These are phyloP conservation scores for Argynnis bischoffii DNA, from an alignment of 2,888 invertebrate genomes.

Conservation along the genomic window DNA sequence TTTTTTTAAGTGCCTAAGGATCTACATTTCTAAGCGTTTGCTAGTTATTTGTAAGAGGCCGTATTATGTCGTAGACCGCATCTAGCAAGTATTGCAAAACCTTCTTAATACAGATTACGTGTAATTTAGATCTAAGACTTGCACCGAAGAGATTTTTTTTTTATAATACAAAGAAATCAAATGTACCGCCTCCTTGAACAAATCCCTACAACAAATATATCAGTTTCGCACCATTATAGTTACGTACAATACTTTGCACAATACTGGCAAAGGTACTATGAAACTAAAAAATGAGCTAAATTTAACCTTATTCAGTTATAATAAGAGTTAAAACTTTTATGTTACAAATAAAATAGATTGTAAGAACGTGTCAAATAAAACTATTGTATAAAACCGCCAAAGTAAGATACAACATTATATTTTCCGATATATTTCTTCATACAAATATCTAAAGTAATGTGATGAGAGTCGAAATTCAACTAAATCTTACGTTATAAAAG, in stretches of 20 bases:
- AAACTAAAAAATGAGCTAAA: not conserved
- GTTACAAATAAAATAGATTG: slow-evolving; percentile 13
- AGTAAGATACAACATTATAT: slow-evolving; percentile 17
- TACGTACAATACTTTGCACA: slow-evolving; percentile 22
- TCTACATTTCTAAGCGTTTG: too few relatives aligned
- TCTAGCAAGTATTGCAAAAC: not conserved
- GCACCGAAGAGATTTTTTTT: not conserved
- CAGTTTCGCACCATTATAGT: slow-evolving; percentile 34
- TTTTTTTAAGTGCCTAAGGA: too few relatives aligned
- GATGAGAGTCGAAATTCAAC: not conserved
- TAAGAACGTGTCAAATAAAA: slow-evolving; percentile 42
- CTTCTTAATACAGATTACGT: slow-evolving; percentile 2
- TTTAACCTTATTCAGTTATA: slow-evolving; percentile 5
- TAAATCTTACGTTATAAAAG: slow-evolving; percentile 1
- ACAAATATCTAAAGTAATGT: not conserved
- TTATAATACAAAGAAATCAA: slow-evolving; percentile 2
- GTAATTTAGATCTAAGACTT: not conserved
- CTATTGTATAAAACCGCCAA: slow-evolving; percentile 44
- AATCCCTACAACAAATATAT: slow-evolving; percentile 34
- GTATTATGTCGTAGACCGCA: not conserved
- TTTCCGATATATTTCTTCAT: not conserved
- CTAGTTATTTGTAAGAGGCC: not conserved
- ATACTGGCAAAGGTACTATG: not conserved
- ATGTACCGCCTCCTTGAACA: slow-evolving; percentile 20
- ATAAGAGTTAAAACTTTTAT: not conserved